Evolutionary conservation across 1,140 invertebrate species (phyloP).

Genomic region (Lycorma delicatula): DNA sequence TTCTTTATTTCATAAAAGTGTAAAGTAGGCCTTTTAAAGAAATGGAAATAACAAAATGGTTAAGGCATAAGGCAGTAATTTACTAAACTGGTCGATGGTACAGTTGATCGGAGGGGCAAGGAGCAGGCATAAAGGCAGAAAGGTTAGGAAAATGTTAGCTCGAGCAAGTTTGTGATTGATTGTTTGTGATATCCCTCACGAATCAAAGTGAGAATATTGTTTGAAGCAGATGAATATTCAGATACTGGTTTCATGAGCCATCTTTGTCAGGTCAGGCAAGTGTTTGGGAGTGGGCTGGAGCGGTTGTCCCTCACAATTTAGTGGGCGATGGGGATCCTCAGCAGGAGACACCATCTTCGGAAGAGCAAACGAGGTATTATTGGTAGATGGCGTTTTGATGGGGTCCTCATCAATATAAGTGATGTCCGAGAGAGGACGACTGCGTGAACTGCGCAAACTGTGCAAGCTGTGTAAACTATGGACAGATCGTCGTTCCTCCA

Average conservation of each 20-base stretch:
- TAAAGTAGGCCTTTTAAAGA: too few relatives aligned
- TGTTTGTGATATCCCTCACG: neutral
- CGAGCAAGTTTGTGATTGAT: too few relatives aligned
- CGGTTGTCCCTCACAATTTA: conserved; percentile 22
- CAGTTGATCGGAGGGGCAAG: too few relatives aligned
- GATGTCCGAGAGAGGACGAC: conserved; percentile 78
- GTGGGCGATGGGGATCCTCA: conserved; percentile 34
- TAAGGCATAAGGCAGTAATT: too few relatives aligned
- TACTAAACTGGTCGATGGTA: too few relatives aligned
- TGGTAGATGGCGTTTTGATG: conserved; percentile 45
- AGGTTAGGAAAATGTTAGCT: too few relatives aligned
- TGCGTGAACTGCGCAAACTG: conserved; percentile 79
- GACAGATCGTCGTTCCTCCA: conserved; percentile 96
- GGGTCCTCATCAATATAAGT: conserved; percentile 86
- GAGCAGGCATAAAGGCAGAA: neutral
- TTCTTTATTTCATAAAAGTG: too few relatives aligned
- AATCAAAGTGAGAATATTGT: neutral
- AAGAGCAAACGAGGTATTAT: conserved; percentile 32
- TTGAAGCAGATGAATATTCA: conserved; percentile 35
- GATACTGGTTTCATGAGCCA: conserved; percentile 63
- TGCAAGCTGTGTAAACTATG: conserved; percentile 96
- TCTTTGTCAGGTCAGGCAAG: conserved; percentile 51
- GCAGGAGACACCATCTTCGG: conserved; percentile 33
- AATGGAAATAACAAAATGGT: too few relatives aligned
- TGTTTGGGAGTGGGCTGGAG: conserved; percentile 26